These are phyloP conservation scores for Paracentrotus lividus DNA, from an alignment of 53 echinoderm and acorn worm genomes.

Conservation along the genomic window DNA sequence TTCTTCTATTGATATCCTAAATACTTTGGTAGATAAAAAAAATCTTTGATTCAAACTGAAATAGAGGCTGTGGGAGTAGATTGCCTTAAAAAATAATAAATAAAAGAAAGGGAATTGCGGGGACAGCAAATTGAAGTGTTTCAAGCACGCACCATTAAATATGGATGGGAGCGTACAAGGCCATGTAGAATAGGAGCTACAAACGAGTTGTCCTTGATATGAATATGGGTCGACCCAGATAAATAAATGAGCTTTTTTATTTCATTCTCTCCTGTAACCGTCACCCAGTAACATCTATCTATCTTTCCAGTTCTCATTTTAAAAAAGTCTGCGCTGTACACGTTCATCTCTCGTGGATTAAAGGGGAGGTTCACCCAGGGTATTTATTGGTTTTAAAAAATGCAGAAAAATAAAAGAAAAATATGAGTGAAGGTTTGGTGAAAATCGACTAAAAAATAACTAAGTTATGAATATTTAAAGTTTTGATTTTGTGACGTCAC, in stretches of 20 bases:
- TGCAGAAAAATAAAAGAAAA: too few species aligned
- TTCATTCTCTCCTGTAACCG: background rate
- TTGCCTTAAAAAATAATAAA: background rate
- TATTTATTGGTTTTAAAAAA: too few species aligned
- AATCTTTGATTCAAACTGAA: background rate
- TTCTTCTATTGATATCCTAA: too few species aligned
- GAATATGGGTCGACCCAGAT: slow-evolving; percentile 46
- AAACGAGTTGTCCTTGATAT: slow-evolving; percentile 8
- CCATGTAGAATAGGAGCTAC: background rate
- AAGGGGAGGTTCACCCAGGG: too few species aligned
- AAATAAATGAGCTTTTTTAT: slow-evolving; percentile 43
- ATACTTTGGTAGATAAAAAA: background rate
- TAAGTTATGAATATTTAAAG: too few species aligned
- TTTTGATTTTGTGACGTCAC: too few species aligned
- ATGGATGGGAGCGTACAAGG: slow-evolving; percentile 39
- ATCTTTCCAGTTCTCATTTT: background rate
- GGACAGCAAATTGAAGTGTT: background rate
- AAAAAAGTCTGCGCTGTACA: too few species aligned
- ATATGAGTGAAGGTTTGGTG: too few species aligned
- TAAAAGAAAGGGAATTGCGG: background rate
- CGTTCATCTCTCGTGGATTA: too few species aligned
- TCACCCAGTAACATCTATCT: background rate
- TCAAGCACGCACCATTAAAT: slow-evolving; percentile 43
- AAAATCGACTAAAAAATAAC: too few species aligned
- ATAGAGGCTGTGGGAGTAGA: background rate